phyloP scores from a whole-genome alignment of 2,888 invertebrate species.

The Anarsia innoxiella region DNA sequence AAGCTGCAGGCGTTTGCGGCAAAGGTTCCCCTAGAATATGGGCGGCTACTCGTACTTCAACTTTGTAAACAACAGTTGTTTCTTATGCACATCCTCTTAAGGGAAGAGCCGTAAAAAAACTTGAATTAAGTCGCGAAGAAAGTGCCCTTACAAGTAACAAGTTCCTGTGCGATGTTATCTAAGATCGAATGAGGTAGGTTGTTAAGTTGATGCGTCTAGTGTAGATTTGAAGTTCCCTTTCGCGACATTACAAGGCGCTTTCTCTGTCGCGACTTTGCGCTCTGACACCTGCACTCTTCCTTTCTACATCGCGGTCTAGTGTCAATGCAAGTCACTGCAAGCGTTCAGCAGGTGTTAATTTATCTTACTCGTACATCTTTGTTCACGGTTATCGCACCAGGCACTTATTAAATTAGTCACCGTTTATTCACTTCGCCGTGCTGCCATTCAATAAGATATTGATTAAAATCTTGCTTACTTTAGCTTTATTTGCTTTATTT shows the following conservation, averaged over 20 bases:
- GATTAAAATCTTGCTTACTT: too few relatives aligned
- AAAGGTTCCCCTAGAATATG: constrained; percentile 32
- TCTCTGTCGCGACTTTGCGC: constrained; percentile 61
- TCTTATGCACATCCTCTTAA: too few relatives aligned
- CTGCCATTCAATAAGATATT: too few relatives aligned
- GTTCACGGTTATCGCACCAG: constrained; percentile 7
- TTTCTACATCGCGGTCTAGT: constrained; percentile 54
- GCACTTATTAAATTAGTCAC: too few relatives aligned
- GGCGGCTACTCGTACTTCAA: constrained; percentile 30
- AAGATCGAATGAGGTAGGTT: constrained; percentile 47
- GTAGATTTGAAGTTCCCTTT: constrained; percentile 66
- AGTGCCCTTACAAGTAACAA: constrained; percentile 52
- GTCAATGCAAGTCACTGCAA: constrained; percentile 22
- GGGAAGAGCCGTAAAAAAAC: too few relatives aligned
- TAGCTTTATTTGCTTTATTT: too few relatives aligned
- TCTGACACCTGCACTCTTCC: constrained; percentile 69
- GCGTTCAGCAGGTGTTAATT: constrained; percentile 21
- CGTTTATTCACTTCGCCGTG: too few relatives aligned
- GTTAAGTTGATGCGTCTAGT: constrained; percentile 40
- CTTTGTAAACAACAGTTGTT: constrained; percentile 23
- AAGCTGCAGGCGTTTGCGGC: constrained; percentile 39
- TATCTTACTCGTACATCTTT: constrained; percentile 16
- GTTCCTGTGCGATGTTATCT: constrained; percentile 49
- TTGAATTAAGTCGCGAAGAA: constrained; percentile 45
- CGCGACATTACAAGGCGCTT: constrained; percentile 61